Base-by-base conservation (phyloP, 2,113 vertebrate genomes). In the Porphyrio hochstetteri region DNA sequence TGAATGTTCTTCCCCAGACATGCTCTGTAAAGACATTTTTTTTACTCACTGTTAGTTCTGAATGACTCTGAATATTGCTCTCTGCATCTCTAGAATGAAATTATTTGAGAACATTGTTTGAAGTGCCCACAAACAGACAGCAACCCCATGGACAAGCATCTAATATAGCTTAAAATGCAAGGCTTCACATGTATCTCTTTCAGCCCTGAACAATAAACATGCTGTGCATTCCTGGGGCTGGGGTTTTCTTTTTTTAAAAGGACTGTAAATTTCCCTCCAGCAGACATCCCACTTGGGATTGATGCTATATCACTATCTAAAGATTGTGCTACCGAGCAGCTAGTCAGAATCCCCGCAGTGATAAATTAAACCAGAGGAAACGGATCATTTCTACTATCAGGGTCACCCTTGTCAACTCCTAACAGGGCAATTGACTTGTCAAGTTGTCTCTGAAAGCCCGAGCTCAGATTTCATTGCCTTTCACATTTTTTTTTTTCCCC, bases 371-470 rank as follows among this genome's bases (percentile, higher is more conserved):
- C 88, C 85, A 71, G 87, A 95, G 96, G 96, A 97, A 97, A 97
- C 24, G 56, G 95, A 97, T 90, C 95, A 88, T 95, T 96, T 96
- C 95, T 97, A 86, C 88, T 96, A 96, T 97, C 93, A 90, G 95
- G 96, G 94, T 97, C 96, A 96, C 87, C 78, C 94, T 96, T 96
- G 95, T 95, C 95, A 93, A 48, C 93, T 94, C 90, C 94, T 96
- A 93, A 92, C 94, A 96, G 95, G 96, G 85, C 94, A 95, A 97
- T 95, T 97, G 96, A 97, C 95, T 95, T 97, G 95, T 97, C 95
- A 96, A 97, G 88, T 64, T 93, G 92, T 83, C 92, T 93, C 82
- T 90, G 90, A 93, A 93, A 96, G 94, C 93, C 85, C 0, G 0
- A 88, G 93, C 90, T 97, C 95, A 90, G 71, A 92, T 96, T 97